Evolutionary conservation across 2,888 invertebrate species (phyloP), one percentile per base, ranked within the genome.

Genomic region (Drosophila pseudotalamancana): DNA sequence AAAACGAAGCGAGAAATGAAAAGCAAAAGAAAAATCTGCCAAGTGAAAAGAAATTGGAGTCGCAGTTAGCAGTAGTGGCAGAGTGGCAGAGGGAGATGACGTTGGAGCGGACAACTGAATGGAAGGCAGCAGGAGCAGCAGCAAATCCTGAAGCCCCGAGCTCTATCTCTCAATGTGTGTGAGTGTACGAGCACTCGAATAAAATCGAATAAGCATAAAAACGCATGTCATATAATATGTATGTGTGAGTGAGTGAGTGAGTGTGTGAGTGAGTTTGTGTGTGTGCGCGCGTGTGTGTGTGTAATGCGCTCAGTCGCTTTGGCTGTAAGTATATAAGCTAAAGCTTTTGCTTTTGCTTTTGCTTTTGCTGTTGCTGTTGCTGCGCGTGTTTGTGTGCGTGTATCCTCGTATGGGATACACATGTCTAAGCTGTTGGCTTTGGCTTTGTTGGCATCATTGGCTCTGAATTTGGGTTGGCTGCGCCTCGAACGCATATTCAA

Each of bases 1-100:
- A 83, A 71, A 50, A 23, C 55, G 49, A 77, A 73, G 73, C 71
- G 75, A 82, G 77, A 72, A 83, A 75, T 76, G 77, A 76, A 69
- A 69, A 69, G 81, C 67, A 63, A 83, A 82, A 86, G 87, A 88
- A 82, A 82, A 82, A 88, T 80, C 87, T 88, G 69, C 81, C 88
- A 82, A 82, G 88, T 82, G 81, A 86, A 81, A 81, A 81, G 81
- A 81, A 82, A 82, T 82, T 84, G 88, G 88, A 86, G 87, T 83
- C 87, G 71, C 71, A 75, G 73, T 62, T 54, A 62, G 48, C 37
- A 31, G 46, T 9, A 18, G 31, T 54, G 56, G 35, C 34, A 35
- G 55, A 23, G n/a, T n/a, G 32, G 25, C 23, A 5, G 27, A 27
- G 18, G 21, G 4, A 6, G n/a, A 27, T 18, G 5, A 8, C 12